These are phyloP conservation scores for Helogale parvula DNA, from an alignment of 2,113 vertebrate species.

Conservation along the genomic window DNA sequence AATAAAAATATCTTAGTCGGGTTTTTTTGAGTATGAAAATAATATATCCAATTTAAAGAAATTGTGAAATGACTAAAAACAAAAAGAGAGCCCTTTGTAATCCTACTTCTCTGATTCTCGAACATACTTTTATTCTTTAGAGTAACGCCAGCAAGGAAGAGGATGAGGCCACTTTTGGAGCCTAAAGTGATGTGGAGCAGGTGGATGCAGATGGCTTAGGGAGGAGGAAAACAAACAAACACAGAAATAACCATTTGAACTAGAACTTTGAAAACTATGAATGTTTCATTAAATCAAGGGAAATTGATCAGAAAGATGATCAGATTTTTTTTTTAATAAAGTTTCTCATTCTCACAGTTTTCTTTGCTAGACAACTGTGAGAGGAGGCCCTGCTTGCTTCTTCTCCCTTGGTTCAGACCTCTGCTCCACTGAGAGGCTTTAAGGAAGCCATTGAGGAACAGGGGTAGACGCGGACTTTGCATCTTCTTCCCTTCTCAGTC, in stretches of 20 bases:
- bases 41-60: background rate
- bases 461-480: background rate
- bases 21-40: conserved; percentile 48
- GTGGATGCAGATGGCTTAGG: background rate
- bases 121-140: background rate
- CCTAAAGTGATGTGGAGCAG: background rate
- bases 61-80: background rate
- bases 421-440: background rate
- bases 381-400: background rate
- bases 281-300: conserved; percentile 30
- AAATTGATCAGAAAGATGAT: background rate
- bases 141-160: background rate
- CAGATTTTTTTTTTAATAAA: background rate
- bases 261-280: background rate
- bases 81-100: background rate
- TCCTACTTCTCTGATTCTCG: background rate
- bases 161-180: background rate
- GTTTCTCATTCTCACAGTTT: background rate
- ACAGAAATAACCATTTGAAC: background rate
- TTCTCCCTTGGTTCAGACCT: background rate
- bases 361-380: background rate
- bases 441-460: background rate
- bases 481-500: background rate
- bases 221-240: background rate
- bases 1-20: conserved; percentile 9